Evolutionary conservation across 2,797 vertebrate genomes (phyloP), one percentile per base, ranked within the genome.

Genomic region (Emydoidea blandingii): DNA sequence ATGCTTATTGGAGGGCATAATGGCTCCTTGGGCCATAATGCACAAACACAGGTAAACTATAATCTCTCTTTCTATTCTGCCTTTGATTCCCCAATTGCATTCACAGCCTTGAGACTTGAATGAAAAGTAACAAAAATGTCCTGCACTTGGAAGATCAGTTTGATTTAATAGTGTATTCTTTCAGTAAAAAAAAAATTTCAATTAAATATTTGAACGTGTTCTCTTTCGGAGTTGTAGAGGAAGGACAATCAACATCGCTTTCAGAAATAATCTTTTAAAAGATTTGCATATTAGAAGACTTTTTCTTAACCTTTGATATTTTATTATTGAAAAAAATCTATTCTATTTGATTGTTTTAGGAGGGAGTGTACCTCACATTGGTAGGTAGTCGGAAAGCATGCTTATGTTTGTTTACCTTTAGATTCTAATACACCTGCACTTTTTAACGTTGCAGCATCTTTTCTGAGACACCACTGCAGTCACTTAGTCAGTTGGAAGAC

Each of bases 341-440:
- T 47, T 90, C 11, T 87, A 74, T 95, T 91, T 97, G 68, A 80
- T 83, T 90, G 83, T 96, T 97, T 93, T 91, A 98, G 97, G 97
- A 86, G 82, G 34, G 91, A 97, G 97, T 29, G 59, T 98, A 41
- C 95, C 94, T 90, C 96, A 98, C 87, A 94, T 98, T 96, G 97
- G 97, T 98, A 98, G 93, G 85, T 96, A 50, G 52, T 79, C 52
- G 82, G 86, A 2, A 57, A 65, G 79, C 53, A 82, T 52, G 79
- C 86, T 44, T 29, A 87, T 16, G 5, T 54, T 1, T 88, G 6
- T 83, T 65, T 72, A 89, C 57, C 41, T 49, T 5, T 18, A 10
- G 49, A 11, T n/a, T 2, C 0, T 81, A 74, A 96, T 59, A 47
- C 86, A 96, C 85, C 86, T 86, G 14, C 83, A 79, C 91, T 57